Conservation (phyloP, 1,140 invertebrate genomes). For the Gyrodactylus bullatarudis region DNA sequence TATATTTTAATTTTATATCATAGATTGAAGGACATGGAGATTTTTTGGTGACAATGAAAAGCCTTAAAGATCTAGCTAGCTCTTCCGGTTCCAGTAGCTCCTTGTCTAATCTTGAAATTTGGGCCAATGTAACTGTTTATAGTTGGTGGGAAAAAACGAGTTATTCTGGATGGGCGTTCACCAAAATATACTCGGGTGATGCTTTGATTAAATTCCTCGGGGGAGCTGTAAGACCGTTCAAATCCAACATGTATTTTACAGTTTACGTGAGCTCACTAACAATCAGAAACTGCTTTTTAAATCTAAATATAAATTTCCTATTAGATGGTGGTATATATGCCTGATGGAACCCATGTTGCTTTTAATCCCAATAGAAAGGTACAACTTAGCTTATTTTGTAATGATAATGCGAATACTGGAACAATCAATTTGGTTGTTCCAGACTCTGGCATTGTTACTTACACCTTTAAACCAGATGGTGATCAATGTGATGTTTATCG, state of each 20-base stretch:
- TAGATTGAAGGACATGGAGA: background rate
- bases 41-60: conserved; percentile 1
- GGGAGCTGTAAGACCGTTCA: conserved; percentile 56
- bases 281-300: background rate
- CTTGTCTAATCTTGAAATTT: conserved; percentile 42
- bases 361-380: conserved; percentile 7
- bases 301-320: background rate
- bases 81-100: conserved; percentile 16
- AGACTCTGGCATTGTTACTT: conserved; percentile 12
- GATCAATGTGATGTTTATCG: background rate
- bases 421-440: conserved; percentile 9
- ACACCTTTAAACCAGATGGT: conserved; percentile 9
- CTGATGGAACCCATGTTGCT: conserved; percentile 7
- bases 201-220: conserved; percentile 47
- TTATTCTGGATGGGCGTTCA: conserved; percentile 41
- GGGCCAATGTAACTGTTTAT: conserved; percentile 36
- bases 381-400: background rate
- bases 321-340: conserved; percentile 8
- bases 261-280: conserved; percentile 30
- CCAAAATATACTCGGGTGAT: conserved; percentile 48
- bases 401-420: background rate
- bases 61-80: background rate
- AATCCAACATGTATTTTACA: conserved; percentile 48
- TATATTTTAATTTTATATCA: background rate
- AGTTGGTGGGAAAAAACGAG: conserved; percentile 54